A percentile compares a stretch with the other conserved stretches of the same genome.
Conservation (phyloP, 2,888 invertebrate species). For the Alloplasta piceator region DNA sequence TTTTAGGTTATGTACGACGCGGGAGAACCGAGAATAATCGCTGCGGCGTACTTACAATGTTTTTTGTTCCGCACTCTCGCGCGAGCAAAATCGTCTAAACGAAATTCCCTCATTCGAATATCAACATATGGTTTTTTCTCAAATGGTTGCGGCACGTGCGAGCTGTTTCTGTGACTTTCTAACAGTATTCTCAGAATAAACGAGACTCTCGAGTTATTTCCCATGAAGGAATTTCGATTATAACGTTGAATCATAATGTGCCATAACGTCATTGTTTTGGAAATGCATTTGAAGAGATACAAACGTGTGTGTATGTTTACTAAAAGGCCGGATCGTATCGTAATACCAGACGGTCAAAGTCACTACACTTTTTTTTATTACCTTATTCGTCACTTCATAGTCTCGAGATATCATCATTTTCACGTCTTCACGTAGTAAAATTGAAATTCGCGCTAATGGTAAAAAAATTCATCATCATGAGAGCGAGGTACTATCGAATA, state of each 20-base stretch:
- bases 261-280: neutral
- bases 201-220: neutral
- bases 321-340: neutral
- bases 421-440: too few species aligned
- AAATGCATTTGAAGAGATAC: neutral
- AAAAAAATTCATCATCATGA: too few species aligned
- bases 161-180: neutral
- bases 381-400: too few species aligned
- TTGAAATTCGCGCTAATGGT: too few species aligned
- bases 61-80: neutral
- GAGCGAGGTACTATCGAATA: too few species aligned
- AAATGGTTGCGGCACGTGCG: constrained; percentile 1
- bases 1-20: neutral
- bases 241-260: neutral
- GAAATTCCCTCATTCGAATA: neutral
- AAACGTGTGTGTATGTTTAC: neutral
- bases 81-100: neutral
- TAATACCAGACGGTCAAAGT: neutral
- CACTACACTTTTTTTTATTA: too few species aligned
- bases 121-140: neutral
- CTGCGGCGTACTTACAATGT: neutral
- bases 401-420: too few species aligned
- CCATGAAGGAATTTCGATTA: neutral
- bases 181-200: neutral
- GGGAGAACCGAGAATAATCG: constrained; percentile 11